Evolutionary conservation across 2,888 invertebrate genomes (phyloP), one percentile per base, ranked within the genome.

Genomic region (Pristionchus arcanus): DNA sequence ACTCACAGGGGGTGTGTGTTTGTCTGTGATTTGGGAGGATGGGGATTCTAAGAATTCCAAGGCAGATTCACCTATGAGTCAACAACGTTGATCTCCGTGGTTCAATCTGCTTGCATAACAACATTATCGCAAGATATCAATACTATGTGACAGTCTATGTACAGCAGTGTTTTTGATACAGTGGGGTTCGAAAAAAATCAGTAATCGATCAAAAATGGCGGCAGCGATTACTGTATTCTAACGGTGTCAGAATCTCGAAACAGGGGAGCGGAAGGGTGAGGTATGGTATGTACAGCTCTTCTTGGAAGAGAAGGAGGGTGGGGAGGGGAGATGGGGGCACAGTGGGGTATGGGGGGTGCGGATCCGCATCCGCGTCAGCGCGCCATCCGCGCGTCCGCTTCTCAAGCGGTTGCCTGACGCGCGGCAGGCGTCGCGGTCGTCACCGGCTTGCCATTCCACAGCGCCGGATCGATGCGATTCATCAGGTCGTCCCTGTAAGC

Each of bases 21-120:
- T 77, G 77, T n/a, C 71, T 71, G 31, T 77, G n/a, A 77, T 74
- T 31, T 19, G 2, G n/a, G 28, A 74, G 31, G 74, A 25, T 5
- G 42, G 42, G 37, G 77, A 77, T 77, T 77, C 77, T 77, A 77
- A n/a, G 49, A 37, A 77, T 77, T 42, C 77, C 77, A n/a, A 49
- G 42, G n/a, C 59, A 71, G 42, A 25, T 21, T 42, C 49, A 16
- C 34, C 71, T 19, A 19, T 34, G 77, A 77, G 31, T 42, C 42
- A 42, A 37, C 37, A 37, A 74, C 74, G 37, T 74, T 74, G 15
- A 19, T 59, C 59, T 59, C 59, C 19, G 21, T 25, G 59, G 25
- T 19, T 59, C 34, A 16, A 0, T 49, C 37, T 9, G 37, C 37
- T 49, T n/a, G 19, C 21, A 74, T 34, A 77, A 42, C 77, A 49